Evolutionary conservation across 2,113 vertebrate genomes (phyloP), one percentile per base, ranked within the genome.

Genomic region (Polyodon spathula): DNA sequence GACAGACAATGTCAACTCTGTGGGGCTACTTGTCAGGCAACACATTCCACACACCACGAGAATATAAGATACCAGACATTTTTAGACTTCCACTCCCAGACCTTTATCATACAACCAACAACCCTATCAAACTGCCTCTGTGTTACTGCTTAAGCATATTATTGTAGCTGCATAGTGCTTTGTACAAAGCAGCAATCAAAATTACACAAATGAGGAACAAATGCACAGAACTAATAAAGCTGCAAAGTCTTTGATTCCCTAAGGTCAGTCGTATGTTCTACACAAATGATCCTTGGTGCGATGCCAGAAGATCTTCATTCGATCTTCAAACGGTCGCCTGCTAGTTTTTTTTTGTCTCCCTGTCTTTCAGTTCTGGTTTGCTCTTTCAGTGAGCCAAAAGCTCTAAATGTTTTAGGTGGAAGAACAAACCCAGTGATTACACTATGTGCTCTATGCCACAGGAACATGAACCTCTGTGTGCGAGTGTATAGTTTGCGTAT

Each of bases 381-480:
- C 83, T 85, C 86, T 83, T 86, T 83, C 85, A 48, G 71, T 82
- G 82, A 81, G 84, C 81, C 79, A 87, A 84, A 82, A 79, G 84
- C 84, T 87, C 90, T 87, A 92, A 90, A 88, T 79, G 85, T 81
- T 86, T 86, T 73, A 80, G 80, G 81, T 86, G 81, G 78, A 76
- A 89, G 86, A 88, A 84, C 81, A 88, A 88, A 80, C 78, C 80
- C 69, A 81, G 81, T 83, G 86, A 86, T 90, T 82, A 84, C 78
- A 90, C 78, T 79, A 79, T 84, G 84, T 83, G 80, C 78, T 82
- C 76, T 80, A 71, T 73, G 76, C 78, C 80, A 76, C 75, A 71
- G 77, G 85, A 65, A 79, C 72, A 69, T 46, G 61, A 66, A 75
- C 78, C 78, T 67, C 71, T 74, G 73, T 65, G 74, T 56, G 78